phyloP scores from a whole-genome alignment of 2,888 invertebrate genomes.

The Drosophila fungiperda region DNA sequence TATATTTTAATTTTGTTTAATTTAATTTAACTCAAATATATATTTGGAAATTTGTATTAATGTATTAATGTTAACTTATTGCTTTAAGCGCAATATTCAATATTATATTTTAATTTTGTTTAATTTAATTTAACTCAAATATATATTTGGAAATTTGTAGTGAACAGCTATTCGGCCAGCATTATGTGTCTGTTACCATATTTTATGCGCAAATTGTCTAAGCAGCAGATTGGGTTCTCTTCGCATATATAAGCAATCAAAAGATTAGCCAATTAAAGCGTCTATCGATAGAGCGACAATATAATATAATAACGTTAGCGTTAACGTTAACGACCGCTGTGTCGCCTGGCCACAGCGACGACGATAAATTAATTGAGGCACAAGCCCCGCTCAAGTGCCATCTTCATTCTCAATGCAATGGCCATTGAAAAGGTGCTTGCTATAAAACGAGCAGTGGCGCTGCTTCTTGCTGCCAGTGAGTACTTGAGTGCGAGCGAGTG shows the following conservation, averaged over 20 bases:
- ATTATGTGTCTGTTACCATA: neutral
- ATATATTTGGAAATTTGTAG: neutral
- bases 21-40: neutral
- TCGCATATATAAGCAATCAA: neutral
- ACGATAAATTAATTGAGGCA: slow-evolving; percentile 38
- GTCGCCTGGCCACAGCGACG: slow-evolving; percentile 37
- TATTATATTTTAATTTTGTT: neutral
- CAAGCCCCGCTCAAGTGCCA: slow-evolving; percentile 46
- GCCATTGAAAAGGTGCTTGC: slow-evolving; percentile 58
- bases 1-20: neutral
- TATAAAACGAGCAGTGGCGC: slow-evolving; percentile 58
- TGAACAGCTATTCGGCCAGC: neutral
- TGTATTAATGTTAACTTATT: slow-evolving; percentile 24
- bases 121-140: neutral
- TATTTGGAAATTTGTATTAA: neutral
- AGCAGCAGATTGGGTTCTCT: neutral
- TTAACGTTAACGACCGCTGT: slow-evolving; percentile 34
- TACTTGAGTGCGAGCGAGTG: slow-evolving; percentile 30
- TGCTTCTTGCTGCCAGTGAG: slow-evolving; percentile 7
- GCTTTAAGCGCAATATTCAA: slow-evolving; percentile 4
- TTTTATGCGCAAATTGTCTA: neutral
- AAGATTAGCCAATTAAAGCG: slow-evolving; percentile 12
- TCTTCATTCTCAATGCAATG: slow-evolving; percentile 54
- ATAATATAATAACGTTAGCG: neutral
- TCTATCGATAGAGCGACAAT: slow-evolving; percentile 26